A percentile compares a stretch with the other conserved stretches of the same genome.
These are phyloP conservation scores for Poecile atricapillus DNA, from an alignment of 2,113 vertebrate genomes.

Conservation along the genomic window DNA sequence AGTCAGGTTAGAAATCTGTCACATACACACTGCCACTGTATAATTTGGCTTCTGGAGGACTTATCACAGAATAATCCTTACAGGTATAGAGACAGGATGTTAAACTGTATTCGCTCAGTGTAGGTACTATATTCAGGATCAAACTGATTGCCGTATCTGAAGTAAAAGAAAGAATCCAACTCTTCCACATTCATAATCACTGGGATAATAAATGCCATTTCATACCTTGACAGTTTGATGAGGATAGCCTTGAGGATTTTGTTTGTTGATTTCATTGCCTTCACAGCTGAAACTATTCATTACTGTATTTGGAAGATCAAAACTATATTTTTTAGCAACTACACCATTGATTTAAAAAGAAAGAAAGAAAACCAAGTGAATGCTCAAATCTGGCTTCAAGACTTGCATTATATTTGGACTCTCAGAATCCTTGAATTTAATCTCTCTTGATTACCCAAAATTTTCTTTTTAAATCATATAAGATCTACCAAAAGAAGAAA, in stretches of 20 bases:
- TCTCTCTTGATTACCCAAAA: background rate
- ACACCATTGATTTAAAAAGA: background rate
- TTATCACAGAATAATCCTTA: background rate
- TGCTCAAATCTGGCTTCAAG: background rate
- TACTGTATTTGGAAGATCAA: background rate
- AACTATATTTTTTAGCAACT: background rate
- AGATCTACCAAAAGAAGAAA: background rate
- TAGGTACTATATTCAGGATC: background rate
- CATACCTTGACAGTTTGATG: background rate
- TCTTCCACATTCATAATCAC: background rate
- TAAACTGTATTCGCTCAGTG: background rate
- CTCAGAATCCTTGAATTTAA: background rate
- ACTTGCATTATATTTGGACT: background rate
- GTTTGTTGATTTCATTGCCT: background rate
- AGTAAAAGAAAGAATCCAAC: background rate
- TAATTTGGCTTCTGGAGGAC: background rate
- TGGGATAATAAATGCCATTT: background rate
- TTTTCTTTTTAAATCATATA: background rate
- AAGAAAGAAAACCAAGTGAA: background rate
- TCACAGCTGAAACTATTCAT: background rate
- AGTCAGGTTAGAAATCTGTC: background rate
- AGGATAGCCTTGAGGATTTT: background rate
- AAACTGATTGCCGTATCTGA: background rate
- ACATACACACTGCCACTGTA: rapidly evolving
- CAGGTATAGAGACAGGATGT: background rate